Evolutionary conservation across 1,140 invertebrate species (phyloP).

Genomic region (Heliconius hermathena): DNA sequence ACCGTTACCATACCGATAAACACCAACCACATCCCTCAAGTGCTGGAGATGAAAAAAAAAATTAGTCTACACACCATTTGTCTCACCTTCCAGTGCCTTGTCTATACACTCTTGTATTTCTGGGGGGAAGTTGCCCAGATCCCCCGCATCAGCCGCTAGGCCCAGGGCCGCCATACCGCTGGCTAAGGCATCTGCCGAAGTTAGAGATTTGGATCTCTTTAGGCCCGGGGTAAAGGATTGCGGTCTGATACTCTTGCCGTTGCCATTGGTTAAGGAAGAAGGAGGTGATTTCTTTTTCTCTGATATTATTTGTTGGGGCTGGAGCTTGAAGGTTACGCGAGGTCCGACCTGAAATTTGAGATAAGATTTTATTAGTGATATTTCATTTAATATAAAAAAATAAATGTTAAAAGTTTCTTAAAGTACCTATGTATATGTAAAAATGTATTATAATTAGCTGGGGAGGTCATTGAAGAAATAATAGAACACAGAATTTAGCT

Average conservation of each 20-base stretch:
- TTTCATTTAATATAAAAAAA: too few relatives aligned
- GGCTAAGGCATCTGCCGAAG: conserved; percentile 86
- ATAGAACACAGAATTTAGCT: too few relatives aligned
- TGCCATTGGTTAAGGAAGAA: conserved; percentile 67
- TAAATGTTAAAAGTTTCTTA: too few relatives aligned
- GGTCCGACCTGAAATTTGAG: conserved; percentile 62
- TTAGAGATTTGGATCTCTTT: conserved; percentile 91
- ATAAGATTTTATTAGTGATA: neutral
- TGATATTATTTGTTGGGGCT: conserved; percentile 67
- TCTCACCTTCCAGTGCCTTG: conserved; percentile 85
- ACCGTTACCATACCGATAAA: conserved; percentile 17
- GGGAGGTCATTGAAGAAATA: too few relatives aligned
- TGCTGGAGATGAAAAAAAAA: conserved; percentile 46
- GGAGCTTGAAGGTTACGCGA: conserved; percentile 83
- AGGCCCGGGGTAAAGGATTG: conserved; percentile 82
- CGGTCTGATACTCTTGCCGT: conserved; percentile 66
- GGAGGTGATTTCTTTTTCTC: conserved; percentile 79
- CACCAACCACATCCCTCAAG: conserved; percentile 34
- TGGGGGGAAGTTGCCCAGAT: conserved; percentile 87
- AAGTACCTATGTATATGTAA: too few relatives aligned
- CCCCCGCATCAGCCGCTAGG: conserved; percentile 85
- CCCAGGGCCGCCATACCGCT: conserved; percentile 84
- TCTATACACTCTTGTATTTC: conserved; percentile 88
- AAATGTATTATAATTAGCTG: too few relatives aligned
- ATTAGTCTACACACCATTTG: conserved; percentile 45